A percentile compares a stretch with the other conserved stretches of the same genome.
phyloP scores from a whole-genome alignment of 2,113 vertebrate genomes.

The Stictonetta naevosa region DNA sequence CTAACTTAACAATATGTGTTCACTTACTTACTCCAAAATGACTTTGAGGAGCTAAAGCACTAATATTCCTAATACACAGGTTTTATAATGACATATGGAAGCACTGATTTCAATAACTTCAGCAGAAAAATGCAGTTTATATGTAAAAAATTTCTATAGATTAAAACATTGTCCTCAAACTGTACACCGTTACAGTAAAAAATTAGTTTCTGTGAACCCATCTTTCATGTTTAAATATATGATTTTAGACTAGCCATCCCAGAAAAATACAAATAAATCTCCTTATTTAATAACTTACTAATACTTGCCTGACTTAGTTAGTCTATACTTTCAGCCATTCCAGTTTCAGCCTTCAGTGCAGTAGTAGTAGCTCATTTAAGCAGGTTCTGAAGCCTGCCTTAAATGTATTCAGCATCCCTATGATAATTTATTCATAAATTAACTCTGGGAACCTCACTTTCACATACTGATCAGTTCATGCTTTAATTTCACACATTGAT shows the following conservation, averaged over 20 bases:
- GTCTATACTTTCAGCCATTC: neutral
- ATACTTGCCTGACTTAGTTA: neutral
- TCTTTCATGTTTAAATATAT: neutral
- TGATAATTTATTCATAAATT: conserved; percentile 44
- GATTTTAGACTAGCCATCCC: neutral
- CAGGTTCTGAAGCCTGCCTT: neutral
- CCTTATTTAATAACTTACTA: neutral
- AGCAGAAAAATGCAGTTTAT: neutral
- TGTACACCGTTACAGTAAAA: neutral
- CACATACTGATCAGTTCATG: conserved; percentile 6
- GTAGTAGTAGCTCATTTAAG: neutral
- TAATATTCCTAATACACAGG: neutral
- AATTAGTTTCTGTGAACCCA: neutral
- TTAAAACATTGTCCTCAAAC: neutral
- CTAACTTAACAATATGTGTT: neutral
- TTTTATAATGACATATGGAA: neutral
- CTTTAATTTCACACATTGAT: conserved; percentile 50
- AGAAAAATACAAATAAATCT: neutral
- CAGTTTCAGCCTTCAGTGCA: neutral
- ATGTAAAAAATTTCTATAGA: neutral
- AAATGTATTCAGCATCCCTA: neutral
- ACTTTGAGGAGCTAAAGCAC: neutral
- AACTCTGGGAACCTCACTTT: conserved; percentile 28
- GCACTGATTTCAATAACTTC: neutral
- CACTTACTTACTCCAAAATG: neutral